Conservation (phyloP, 2,797 vertebrate genomes). For the Chromis chromis region DNA sequence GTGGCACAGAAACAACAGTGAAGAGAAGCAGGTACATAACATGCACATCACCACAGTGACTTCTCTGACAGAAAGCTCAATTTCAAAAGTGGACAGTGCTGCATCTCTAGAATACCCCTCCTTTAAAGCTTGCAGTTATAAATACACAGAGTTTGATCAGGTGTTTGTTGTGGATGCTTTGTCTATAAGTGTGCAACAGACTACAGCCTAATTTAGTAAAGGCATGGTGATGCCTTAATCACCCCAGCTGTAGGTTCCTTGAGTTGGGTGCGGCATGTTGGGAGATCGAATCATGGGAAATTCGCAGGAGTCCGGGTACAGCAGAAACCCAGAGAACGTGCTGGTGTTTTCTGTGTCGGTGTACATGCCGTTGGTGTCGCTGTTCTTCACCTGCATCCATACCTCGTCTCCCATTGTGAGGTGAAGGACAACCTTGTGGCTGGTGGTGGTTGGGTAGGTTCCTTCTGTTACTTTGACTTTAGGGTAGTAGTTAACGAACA, state of each 20-base stretch:
- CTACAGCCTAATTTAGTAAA: background rate
- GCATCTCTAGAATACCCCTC: conserved; percentile 33
- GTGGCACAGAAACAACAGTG: too few relatives aligned
- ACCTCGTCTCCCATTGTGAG: conserved; percentile 60
- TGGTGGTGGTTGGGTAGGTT: conserved; percentile 35
- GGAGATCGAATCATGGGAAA: rapidly evolving
- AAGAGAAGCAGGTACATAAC: too few relatives aligned
- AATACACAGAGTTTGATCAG: conserved; percentile 58
- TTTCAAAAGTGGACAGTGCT: background rate
- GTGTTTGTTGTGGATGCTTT: conserved; percentile 4
- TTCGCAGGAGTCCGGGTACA: conserved; percentile 80
- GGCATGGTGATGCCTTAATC: rapidly evolving
- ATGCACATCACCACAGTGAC: background rate
- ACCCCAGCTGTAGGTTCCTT: conserved; percentile 15
- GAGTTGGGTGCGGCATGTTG: rapidly evolving
- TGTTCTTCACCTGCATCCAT: conserved; percentile 82
- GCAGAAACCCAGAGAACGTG: conserved; percentile 80
- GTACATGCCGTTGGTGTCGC: conserved; percentile 70
- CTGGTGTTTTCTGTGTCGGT: conserved; percentile 50
- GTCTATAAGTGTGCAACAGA: conserved; percentile 9
- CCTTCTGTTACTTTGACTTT: conserved; percentile 62
- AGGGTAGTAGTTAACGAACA: conserved; percentile 74
- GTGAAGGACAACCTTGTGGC: conserved; percentile 73
- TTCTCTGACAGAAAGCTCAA: background rate
- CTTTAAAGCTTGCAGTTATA: conserved; percentile 43